Conservation (phyloP, 2,888 invertebrate genomes). For the Yponomeuta malinellus region DNA sequence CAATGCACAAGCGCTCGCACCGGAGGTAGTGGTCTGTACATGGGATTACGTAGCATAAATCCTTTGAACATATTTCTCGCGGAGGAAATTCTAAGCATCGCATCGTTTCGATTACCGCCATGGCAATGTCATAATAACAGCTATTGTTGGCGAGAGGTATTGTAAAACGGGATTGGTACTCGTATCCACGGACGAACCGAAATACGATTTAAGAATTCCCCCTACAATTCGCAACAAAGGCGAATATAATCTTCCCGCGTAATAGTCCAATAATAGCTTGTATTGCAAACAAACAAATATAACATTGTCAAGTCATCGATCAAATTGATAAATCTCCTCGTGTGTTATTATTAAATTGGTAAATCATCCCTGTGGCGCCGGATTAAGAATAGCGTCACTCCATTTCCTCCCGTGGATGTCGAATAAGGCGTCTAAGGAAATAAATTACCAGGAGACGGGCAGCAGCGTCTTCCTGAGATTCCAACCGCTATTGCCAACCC, state of each 20-base stretch:
- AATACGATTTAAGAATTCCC: conserved; percentile 71
- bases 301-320: background rate
- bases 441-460: no score
- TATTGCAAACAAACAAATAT: background rate
- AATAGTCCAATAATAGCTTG: background rate
- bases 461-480: no score
- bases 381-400: no score
- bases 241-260: conserved; percentile 43
- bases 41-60: conserved; percentile 52
- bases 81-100: conserved; percentile 44
- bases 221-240: conserved; percentile 61
- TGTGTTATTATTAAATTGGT: no score
- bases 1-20: background rate
- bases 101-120: conserved; percentile 54
- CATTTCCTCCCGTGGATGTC: no score
- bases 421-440: no score
- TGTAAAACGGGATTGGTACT: conserved; percentile 63
- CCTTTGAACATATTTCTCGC: conserved; percentile 34
- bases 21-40: background rate
- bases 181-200: conserved; percentile 54
- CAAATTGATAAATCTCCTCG: no score
- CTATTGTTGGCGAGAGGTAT: conserved; percentile 61
- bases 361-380: no score
- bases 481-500: no score
- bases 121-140: conserved; percentile 46